phyloP scores from a whole-genome alignment of 2,113 vertebrate species.

The Mus pahari region DNA sequence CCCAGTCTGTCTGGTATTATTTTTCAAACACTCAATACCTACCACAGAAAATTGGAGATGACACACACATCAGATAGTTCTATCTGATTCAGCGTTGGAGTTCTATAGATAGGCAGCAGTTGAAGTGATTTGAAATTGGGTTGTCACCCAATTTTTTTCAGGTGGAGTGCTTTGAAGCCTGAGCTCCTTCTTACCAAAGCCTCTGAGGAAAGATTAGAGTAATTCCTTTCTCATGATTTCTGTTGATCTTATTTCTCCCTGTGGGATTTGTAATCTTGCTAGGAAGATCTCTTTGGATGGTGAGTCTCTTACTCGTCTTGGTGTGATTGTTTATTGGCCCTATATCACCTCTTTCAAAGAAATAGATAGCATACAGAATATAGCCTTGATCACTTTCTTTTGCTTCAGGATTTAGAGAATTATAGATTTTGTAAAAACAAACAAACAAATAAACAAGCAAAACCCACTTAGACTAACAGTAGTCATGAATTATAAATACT shows the following conservation, averaged over 20 bases:
- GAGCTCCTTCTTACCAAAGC: slow-evolving; percentile 46
- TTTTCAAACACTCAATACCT: slow-evolving; percentile 68
- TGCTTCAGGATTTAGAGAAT: slow-evolving; percentile 51
- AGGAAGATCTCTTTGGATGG: slow-evolving; percentile 53
- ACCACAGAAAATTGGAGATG: slow-evolving; percentile 68
- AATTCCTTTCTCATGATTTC: slow-evolving; percentile 67
- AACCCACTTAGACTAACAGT: not conserved
- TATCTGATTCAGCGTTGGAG: slow-evolving; percentile 48
- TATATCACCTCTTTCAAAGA: slow-evolving; percentile 7
- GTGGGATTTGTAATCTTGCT: slow-evolving; percentile 63
- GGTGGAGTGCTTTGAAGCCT: slow-evolving; percentile 65
- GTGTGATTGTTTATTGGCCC: not conserved
- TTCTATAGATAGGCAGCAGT: slow-evolving; percentile 65
- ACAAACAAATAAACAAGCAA: not conserved
- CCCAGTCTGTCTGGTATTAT: slow-evolving; percentile 40
- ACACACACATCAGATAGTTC: slow-evolving; percentile 53
- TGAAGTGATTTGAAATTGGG: slow-evolving; percentile 74
- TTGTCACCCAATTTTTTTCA: slow-evolving; percentile 66
- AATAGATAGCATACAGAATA: not conserved
- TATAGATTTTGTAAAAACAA: not conserved
- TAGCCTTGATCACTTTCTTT: not conserved
- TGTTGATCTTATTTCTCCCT: slow-evolving; percentile 62
- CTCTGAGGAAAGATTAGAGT: slow-evolving; percentile 71
- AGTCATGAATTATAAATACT: slow-evolving; percentile 36
- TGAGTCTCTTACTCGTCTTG: slow-evolving; percentile 49